Evolutionary conservation across 1,140 invertebrate species (phyloP).

Genomic region (Drosophila santomea): DNA sequence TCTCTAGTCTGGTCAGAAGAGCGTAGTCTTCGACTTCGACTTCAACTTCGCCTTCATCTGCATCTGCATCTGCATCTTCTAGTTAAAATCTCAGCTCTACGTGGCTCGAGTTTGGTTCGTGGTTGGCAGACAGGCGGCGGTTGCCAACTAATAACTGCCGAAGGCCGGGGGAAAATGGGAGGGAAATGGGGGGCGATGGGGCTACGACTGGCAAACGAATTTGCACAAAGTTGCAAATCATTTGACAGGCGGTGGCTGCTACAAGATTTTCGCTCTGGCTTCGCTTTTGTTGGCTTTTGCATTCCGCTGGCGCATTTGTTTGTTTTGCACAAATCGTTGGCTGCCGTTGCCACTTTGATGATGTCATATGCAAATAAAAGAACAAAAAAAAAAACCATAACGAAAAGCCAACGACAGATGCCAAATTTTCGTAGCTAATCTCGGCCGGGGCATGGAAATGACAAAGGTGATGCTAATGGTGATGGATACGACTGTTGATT

Average conservation of each 20-base stretch:
- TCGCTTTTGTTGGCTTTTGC: slow-evolving; percentile 46
- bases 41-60: slow-evolving; percentile 23
- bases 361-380: slow-evolving; percentile 74
- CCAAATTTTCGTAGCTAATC: slow-evolving; percentile 48
- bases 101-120: slow-evolving; percentile 43
- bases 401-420: slow-evolving; percentile 28
- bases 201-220: slow-evolving; percentile 59
- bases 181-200: neutral
- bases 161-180: slow-evolving; percentile 11
- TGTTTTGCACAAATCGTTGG: slow-evolving; percentile 61
- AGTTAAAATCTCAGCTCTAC: slow-evolving; percentile 60
- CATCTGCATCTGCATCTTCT: slow-evolving; percentile 34
- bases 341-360: slow-evolving; percentile 56
- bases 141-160: slow-evolving; percentile 72
- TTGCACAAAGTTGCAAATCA: slow-evolving; percentile 81
- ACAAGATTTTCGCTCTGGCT: slow-evolving; percentile 33
- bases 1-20: slow-evolving; percentile 15
- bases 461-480: slow-evolving; percentile 61
- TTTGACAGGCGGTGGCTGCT: slow-evolving; percentile 61
- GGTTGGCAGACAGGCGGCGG: slow-evolving; percentile 41
- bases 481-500: slow-evolving; percentile 44
- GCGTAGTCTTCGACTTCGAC: neutral
- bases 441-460: slow-evolving; percentile 51
- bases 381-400: slow-evolving; percentile 14
- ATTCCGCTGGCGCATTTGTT: slow-evolving; percentile 57